These are phyloP conservation scores for Octodon degus DNA, from an alignment of 2,113 vertebrate genomes.

Conservation along the genomic window DNA sequence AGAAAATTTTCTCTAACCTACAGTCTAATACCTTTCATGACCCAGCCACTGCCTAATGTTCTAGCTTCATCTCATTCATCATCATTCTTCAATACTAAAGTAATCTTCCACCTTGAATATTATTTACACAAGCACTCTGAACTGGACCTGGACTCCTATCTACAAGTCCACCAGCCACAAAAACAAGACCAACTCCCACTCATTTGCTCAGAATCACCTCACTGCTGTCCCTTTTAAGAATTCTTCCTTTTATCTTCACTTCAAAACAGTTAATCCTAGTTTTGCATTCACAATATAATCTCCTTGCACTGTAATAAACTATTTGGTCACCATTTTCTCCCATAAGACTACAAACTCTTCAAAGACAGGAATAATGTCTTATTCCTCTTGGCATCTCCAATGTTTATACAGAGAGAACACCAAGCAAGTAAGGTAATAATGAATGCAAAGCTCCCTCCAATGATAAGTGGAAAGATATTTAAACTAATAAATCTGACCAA, in stretches of 20 bases:
- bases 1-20: neutral
- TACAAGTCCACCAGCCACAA: neutral
- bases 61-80: neutral
- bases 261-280: neutral
- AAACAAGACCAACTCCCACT: neutral
- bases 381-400: neutral
- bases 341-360: neutral
- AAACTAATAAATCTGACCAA: neutral
- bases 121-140: neutral
- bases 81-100: neutral
- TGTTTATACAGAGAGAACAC: neutral
- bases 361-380: neutral
- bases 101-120: neutral
- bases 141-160: neutral
- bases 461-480: neutral
- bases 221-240: neutral
- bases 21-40: neutral
- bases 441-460: neutral
- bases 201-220: neutral
- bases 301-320: neutral
- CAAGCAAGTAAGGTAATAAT: constrained; percentile 3
- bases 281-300: neutral
- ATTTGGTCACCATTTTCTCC: neutral
- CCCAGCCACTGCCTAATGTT: neutral
- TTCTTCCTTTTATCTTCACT: neutral